phyloP scores from a whole-genome alignment of 2,888 invertebrate genomes.

The Andrena dorsata region DNA sequence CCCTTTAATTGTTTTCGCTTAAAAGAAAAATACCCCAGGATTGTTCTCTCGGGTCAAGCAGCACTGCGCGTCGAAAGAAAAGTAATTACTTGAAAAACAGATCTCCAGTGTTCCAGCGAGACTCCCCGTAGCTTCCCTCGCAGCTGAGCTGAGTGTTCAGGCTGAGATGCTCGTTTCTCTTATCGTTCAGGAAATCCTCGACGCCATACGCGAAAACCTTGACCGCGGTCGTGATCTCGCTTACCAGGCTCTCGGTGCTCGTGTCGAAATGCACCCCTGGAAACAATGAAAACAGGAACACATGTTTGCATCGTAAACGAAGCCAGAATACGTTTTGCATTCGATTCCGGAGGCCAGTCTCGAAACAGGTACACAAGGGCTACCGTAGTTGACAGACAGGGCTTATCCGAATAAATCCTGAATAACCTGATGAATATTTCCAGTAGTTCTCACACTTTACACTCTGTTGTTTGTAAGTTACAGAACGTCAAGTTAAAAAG shows the following conservation, averaged over 20 bases:
- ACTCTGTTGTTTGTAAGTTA: neutral
- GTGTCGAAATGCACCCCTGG: conserved; percentile 95
- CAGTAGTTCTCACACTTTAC: neutral
- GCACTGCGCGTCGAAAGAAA: neutral
- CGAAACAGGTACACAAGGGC: neutral
- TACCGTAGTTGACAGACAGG: neutral
- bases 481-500: neutral
- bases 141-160: conserved; percentile 93
- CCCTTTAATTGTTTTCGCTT: neutral
- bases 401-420: neutral
- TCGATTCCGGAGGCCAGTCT: neutral
- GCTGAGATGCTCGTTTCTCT: conserved; percentile 89
- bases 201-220: conserved; percentile 96
- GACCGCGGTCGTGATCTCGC: conserved; percentile 95
- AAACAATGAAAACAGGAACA: conserved; percentile 6
- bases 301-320: neutral
- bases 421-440: neutral
- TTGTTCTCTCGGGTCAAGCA: no score
- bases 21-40: neutral
- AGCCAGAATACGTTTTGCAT: neutral
- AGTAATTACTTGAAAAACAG: conserved; percentile 87
- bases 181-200: conserved; percentile 93
- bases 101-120: conserved; percentile 96
- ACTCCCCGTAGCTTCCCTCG: conserved; percentile 90
- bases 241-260: conserved; percentile 92